A percentile compares a stretch with the other conserved stretches of the same genome.
Conservation (phyloP, 2,888 invertebrate species). For the Acronicta psi region DNA sequence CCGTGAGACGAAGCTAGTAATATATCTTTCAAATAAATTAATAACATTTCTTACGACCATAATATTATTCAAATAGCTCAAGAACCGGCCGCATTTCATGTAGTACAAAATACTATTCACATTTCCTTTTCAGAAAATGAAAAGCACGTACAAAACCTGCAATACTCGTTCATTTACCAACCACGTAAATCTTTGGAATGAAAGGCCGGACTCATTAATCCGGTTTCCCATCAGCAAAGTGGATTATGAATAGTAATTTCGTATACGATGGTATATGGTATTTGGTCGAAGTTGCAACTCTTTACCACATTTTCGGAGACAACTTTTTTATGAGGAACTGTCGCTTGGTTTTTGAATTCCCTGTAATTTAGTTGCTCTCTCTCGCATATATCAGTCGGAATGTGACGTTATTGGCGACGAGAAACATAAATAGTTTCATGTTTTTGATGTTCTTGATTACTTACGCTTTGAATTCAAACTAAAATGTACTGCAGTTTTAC, state of each 20-base stretch:
- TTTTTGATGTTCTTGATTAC: background rate
- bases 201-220: constrained; percentile 18
- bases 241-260: constrained; percentile 23
- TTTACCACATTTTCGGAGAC: background rate
- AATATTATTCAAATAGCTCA: too few species aligned
- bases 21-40: too few species aligned
- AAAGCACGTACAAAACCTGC: background rate
- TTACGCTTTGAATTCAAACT: background rate
- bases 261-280: constrained; percentile 15
- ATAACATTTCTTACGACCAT: too few species aligned
- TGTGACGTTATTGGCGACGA: background rate
- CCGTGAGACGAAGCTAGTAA: too few species aligned
- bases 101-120: background rate
- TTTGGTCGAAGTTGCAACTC: constrained; percentile 13
- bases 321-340: constrained; percentile 5
- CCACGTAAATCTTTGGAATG: constrained; percentile 12
- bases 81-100: background rate
- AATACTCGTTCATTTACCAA: constrained; percentile 6
- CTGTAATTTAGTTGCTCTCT: background rate
- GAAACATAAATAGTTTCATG: background rate
- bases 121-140: constrained; percentile 4
- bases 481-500: background rate
- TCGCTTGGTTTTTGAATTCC: background rate
- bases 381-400: background rate
- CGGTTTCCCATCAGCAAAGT: constrained; percentile 16